Evolutionary conservation across 2,888 invertebrate species (phyloP), one percentile per base, ranked within the genome.

Genomic region (Hartigia nigra): DNA sequence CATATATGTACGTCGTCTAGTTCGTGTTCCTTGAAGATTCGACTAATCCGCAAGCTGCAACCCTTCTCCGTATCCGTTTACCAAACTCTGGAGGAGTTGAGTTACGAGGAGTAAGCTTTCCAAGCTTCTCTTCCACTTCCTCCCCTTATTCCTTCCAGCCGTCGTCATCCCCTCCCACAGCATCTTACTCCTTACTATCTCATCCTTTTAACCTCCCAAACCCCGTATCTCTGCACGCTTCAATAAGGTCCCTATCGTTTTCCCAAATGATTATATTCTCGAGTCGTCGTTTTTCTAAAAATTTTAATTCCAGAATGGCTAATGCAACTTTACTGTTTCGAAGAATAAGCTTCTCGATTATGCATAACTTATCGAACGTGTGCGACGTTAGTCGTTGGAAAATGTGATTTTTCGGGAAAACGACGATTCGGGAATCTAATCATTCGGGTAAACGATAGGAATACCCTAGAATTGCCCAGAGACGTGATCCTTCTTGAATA

Each of bases 401-500:
- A n/a, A n/a, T n/a, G n/a, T n/a, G n/a, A n/a, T n/a, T n/a, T n/a
- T n/a, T n/a, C n/a, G n/a, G n/a, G n/a, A n/a, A n/a, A n/a, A n/a
- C n/a, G n/a, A n/a, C n/a, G n/a, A n/a, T n/a, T n/a, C n/a, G n/a
- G n/a, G n/a, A n/a, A n/a, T n/a, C n/a, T n/a, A n/a, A n/a, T n/a
- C n/a, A n/a, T n/a, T n/a, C n/a, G n/a, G n/a, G n/a, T n/a, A n/a
- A n/a, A n/a, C n/a, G n/a, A n/a, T n/a, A n/a, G n/a, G n/a, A n/a
- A n/a, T n/a, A n/a, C n/a, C n/a, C n/a, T n/a, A n/a, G n/a, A n/a
- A 77, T 76, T 78, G 77, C 80, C 55, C 75, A 12, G 31, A n/a
- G 70, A 37, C 34, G 37, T 83, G 81, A 85, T 84, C 84, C 80
- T 84, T 12, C 11, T 80, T 84, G 84, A n/a, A n/a, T 88, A 87